These are phyloP conservation scores for Pheosia gnoma DNA, from an alignment of 2,888 invertebrate species.

Conservation along the genomic window DNA sequence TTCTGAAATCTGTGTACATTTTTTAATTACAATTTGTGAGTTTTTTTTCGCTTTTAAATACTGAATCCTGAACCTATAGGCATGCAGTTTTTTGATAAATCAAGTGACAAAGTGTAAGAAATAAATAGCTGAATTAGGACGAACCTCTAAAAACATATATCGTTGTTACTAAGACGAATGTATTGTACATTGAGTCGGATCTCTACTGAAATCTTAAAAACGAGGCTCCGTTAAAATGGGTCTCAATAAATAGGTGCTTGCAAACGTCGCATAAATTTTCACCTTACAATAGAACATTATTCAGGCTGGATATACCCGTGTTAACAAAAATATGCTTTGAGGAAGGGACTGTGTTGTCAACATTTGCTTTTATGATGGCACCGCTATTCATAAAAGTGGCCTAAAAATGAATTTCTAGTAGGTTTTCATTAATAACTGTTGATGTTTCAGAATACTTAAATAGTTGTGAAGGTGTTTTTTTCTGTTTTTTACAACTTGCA, in stretches of 20 bases:
- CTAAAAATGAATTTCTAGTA: not conserved
- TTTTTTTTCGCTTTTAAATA: not conserved
- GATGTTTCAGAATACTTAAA: no score
- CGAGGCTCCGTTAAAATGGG: not conserved
- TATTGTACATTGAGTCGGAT: not conserved
- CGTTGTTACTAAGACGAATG: no score
- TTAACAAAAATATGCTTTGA: constrained; percentile 51
- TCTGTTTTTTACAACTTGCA: no score
- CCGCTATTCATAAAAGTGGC: not conserved
- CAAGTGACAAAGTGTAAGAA: no score
- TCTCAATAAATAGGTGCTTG: not conserved
- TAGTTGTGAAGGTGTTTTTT: no score
- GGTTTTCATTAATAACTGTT: not conserved
- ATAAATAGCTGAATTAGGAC: no score
- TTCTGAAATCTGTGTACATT: not conserved
- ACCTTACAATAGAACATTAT: not conserved
- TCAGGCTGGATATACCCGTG: constrained; percentile 48
- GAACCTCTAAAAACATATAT: not conserved
- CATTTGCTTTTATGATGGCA: constrained; percentile 46
- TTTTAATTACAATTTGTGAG: not conserved
- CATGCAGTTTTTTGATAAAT: no score
- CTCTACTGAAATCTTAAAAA: not conserved
- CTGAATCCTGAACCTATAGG: not conserved
- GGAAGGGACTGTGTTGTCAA: constrained; percentile 46
- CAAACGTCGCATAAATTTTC: not conserved